phyloP scores from a whole-genome alignment of 2,113 vertebrate genomes.

The Uria aalge region DNA sequence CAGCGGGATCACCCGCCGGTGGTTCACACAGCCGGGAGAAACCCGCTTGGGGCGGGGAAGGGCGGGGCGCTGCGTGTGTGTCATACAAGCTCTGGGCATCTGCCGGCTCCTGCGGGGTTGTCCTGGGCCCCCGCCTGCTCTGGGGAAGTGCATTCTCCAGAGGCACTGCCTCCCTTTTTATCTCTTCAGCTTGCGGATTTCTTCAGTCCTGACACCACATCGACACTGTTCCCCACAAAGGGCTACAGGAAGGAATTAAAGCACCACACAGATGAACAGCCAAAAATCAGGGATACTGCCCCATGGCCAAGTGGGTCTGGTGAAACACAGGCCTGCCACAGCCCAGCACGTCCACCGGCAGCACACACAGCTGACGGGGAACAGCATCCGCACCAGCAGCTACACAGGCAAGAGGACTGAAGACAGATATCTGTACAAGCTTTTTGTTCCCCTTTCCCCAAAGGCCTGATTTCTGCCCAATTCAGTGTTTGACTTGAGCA shows the following conservation, averaged over 20 bases:
- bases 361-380: neutral
- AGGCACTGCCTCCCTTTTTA: neutral
- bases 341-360: accelerated
- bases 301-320: accelerated
- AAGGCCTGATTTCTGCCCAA: neutral
- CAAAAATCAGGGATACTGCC: accelerated
- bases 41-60: neutral
- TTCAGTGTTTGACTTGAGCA: no score
- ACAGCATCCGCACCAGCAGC: neutral
- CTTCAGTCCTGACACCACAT: neutral
- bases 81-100: neutral
- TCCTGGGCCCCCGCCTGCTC: accelerated
- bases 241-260: neutral
- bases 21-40: accelerated
- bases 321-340: neutral
- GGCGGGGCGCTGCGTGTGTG: no score
- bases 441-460: neutral
- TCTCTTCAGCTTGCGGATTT: no score
- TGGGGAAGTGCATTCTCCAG: accelerated
- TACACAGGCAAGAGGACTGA: neutral
- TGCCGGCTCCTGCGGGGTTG: neutral
- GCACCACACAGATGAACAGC: no score
- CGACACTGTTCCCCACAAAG: accelerated
- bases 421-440: neutral
- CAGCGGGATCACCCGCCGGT: neutral